These are phyloP conservation scores for Cygnus atratus DNA, from an alignment of 2,113 vertebrate genomes.

Conservation along the genomic window DNA sequence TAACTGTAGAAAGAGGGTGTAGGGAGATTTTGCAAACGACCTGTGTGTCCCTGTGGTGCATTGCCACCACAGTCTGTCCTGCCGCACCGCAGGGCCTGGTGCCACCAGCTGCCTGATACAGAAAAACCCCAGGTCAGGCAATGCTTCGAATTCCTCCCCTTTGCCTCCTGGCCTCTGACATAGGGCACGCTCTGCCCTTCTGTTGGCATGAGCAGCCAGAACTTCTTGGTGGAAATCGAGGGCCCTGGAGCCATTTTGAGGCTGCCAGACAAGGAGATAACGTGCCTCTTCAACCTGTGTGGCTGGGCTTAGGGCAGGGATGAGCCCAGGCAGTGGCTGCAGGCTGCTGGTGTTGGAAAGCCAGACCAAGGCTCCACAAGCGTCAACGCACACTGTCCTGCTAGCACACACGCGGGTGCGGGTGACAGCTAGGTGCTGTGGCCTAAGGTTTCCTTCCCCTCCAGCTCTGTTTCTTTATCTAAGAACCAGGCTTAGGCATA, in stretches of 20 bases:
- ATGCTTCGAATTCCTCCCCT: fast-evolving
- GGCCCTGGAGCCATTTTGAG: fast-evolving
- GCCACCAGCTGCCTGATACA: neutral
- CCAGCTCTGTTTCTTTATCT: neutral
- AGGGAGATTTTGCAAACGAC: neutral
- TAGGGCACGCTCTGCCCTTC: neutral
- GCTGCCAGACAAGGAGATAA: neutral
- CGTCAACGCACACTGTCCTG: fast-evolving
- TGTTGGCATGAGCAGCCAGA: fast-evolving
- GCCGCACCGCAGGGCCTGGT: fast-evolving
- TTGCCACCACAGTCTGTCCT: neutral
- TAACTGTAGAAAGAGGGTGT: neutral
- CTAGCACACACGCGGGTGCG: fast-evolving
- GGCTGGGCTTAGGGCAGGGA: neutral
- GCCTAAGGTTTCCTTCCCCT: fast-evolving
- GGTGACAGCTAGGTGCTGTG: neutral
- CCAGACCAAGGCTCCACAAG: neutral
- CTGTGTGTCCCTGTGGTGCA: fast-evolving
- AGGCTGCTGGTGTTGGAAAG: fast-evolving
- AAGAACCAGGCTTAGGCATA: neutral
- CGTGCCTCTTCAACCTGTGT: fast-evolving
- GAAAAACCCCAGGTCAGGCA: fast-evolving
- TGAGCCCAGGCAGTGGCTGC: neutral
- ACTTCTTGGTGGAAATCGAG: neutral
- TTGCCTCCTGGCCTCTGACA: neutral